Evolutionary conservation across 2,113 vertebrate species (phyloP), one percentile per base, ranked within the genome.

Genomic region (Cynopterus brachyotis): DNA sequence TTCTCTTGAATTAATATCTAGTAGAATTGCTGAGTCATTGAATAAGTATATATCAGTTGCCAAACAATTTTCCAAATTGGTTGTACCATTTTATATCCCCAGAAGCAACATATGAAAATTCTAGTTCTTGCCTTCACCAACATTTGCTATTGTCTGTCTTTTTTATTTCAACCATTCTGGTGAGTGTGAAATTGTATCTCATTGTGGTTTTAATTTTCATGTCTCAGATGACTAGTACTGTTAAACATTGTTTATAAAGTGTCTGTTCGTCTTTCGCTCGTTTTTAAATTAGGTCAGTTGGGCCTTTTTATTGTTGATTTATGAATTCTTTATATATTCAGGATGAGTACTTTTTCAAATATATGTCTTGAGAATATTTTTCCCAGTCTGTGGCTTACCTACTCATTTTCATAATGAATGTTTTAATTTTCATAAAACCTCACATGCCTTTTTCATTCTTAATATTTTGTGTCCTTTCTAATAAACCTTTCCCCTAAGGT

Each of bases 391-490:
- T 82, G 47, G 30, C 64, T 90, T 87, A 32, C 82, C 73, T 66
- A 86, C 62, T 91, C 45, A 85, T 87, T 96, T 96, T 93, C 45
- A 53, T 69, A 76, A 32, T 76, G 16, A 80, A 84, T 47, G 28
- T 82, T 93, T 89, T 64, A 32, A 72, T 93, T 85, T 93, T 95
- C 30, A 91, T 59, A 22, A 80, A 69, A 5, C 40, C 57, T 42
- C 93, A 62, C 55, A 87, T 70, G 55, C 16, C 26, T 89, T 95
- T 60, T 94, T 88, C 84, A 60, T 73, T 32, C 2, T 67, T 59
- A 80, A 81, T 95, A 75, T 40, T 94, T 95, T 92, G n/a, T 82
- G 28, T 62, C 16, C 24, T 83, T 53, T 91, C 15, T 94, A 92
- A 94, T 96, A 96, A 96, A 89, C 37, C 17, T 78, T 92, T 69